A percentile compares a stretch with the other conserved stretches of the same genome.
phyloP scores from a whole-genome alignment of 1,140 invertebrate species.

The Battus philenor region DNA sequence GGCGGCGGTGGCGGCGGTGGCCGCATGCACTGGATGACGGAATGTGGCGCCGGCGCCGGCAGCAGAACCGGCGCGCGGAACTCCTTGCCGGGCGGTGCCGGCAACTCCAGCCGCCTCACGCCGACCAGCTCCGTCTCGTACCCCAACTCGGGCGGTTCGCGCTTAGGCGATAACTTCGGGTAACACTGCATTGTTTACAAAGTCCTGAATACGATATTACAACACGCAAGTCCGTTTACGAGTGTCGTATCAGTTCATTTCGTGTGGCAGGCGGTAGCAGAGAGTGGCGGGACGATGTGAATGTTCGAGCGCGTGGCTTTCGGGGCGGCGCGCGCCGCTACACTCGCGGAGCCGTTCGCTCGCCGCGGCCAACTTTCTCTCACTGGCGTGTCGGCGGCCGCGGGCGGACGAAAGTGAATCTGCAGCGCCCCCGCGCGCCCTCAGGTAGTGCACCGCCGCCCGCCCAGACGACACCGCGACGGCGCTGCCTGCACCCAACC shows the following conservation, averaged over 20 bases:
- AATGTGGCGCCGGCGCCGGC: slow-evolving; percentile 71
- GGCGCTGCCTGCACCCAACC: slow-evolving; percentile 48
- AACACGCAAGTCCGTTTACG: not conserved
- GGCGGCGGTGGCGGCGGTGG: slow-evolving; percentile 76
- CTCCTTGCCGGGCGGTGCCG: slow-evolving; percentile 68
- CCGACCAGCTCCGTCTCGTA: slow-evolving; percentile 60
- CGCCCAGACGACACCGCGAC: slow-evolving; percentile 42
- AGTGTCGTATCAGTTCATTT: slow-evolving; percentile 6
- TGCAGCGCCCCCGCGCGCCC: slow-evolving; percentile 59
- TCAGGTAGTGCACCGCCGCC: slow-evolving; percentile 59
- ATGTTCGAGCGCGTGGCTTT: slow-evolving; percentile 38
- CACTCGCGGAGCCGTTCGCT: slow-evolving; percentile 65
- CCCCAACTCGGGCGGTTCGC: slow-evolving; percentile 46
- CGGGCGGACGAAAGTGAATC: slow-evolving; percentile 73
- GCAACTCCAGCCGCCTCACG: slow-evolving; percentile 61
- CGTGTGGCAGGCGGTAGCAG: not conserved
- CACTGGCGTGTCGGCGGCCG: slow-evolving; percentile 63
- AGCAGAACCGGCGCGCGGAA: slow-evolving; percentile 62
- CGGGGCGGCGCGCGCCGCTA: slow-evolving; percentile 52
- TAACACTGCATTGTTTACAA: slow-evolving; percentile 61
- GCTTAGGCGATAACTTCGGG: slow-evolving; percentile 60
- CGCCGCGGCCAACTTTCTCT: slow-evolving; percentile 71
- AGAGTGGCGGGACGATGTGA: slow-evolving; percentile 18
- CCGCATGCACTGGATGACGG: slow-evolving; percentile 76
- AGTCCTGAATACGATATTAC: not conserved